Evolutionary conservation across 2,888 invertebrate species (phyloP).

Genomic region (Pristionchus arcanus): DNA sequence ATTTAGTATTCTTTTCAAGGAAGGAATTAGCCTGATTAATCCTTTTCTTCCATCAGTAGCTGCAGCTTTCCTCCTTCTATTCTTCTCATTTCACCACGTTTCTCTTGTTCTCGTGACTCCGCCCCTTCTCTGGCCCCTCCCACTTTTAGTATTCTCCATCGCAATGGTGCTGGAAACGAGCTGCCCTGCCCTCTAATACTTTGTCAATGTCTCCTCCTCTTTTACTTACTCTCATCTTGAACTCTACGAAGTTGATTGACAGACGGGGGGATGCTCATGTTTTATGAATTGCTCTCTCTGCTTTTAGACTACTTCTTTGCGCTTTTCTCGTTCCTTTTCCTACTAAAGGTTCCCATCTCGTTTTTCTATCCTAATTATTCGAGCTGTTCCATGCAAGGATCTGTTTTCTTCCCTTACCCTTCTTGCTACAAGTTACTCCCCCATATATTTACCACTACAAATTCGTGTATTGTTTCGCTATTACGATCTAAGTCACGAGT

Average conservation of each 20-base stretch:
- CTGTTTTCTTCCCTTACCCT: neutral
- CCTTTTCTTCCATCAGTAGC: neutral
- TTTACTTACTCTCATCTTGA: neutral
- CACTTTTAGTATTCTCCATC: neutral
- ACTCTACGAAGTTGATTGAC: neutral
- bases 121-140: conserved; percentile 3
- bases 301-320: conserved; percentile 1
- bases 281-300: neutral
- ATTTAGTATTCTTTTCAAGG: conserved; percentile 7
- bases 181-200: neutral
- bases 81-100: neutral
- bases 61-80: conserved; percentile 3
- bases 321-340: neutral
- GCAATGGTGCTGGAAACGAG: neutral
- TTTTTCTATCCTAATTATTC: neutral
- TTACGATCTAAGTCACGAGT: no score
- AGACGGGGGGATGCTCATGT: conserved; percentile 7
- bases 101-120: neutral
- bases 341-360: neutral
- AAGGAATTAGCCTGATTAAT: conserved; percentile 7
- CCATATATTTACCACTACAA: neutral
- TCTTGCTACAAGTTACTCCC: neutral
- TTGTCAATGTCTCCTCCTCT: neutral
- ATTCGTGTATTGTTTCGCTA: no score
- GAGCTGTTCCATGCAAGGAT: neutral